Conservation (phyloP, 2,888 invertebrate genomes). For the Chrysopilus asiliformis region DNA sequence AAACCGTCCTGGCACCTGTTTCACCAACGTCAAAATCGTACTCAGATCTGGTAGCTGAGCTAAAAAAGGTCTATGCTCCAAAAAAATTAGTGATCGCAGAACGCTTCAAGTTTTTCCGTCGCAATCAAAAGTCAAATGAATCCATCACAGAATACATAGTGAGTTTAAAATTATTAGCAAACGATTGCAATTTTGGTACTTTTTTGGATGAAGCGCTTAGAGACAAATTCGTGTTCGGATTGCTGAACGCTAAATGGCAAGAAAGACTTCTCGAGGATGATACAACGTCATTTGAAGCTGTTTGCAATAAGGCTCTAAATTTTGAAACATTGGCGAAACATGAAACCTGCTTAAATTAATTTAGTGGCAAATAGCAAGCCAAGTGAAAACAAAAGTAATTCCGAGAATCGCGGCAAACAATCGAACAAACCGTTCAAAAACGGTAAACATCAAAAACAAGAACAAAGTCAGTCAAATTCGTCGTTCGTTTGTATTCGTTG, state of each 20-base stretch:
- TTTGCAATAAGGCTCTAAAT: slow-evolving; percentile 3
- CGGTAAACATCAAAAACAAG: not conserved
- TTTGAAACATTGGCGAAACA: not conserved
- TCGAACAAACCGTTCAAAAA: not conserved
- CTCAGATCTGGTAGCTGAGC: not conserved
- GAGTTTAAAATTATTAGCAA: not conserved
- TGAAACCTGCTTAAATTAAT: no score
- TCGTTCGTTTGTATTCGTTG: not conserved
- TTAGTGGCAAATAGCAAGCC: no score
- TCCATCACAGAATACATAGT: slow-evolving; percentile 1
- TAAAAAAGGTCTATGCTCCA: not conserved
- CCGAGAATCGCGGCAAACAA: not conserved
- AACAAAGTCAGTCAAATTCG: no score
- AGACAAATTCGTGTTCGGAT: slow-evolving; percentile 1
- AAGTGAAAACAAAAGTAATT: no score
- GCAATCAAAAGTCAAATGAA: slow-evolving; percentile 4
- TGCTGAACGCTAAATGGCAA: slow-evolving; percentile 2
- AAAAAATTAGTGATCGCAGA: slow-evolving; percentile 4
- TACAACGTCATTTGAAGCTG: not conserved
- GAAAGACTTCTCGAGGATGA: slow-evolving; percentile 3
- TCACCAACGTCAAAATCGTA: not conserved
- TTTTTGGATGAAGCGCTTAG: not conserved
- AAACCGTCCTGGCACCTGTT: slow-evolving; percentile 1
- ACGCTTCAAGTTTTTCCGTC: slow-evolving; percentile 3
- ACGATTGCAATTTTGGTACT: slow-evolving; percentile 1